Base-by-base conservation (phyloP, 2,888 invertebrate genomes). In the Amphipoea lucens region DNA sequence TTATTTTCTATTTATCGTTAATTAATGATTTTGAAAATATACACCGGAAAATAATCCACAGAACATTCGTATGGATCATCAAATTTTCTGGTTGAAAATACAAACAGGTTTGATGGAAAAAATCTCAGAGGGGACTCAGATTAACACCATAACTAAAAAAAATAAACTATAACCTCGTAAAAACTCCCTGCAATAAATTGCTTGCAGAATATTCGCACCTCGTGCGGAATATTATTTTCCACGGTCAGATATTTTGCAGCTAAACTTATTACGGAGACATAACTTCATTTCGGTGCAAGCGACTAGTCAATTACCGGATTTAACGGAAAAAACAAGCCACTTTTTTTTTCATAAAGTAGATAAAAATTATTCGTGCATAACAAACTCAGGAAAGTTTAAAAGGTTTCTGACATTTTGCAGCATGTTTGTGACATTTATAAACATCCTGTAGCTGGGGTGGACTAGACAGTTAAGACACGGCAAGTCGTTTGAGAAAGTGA, bases 251-350 rank as follows among this genome's bases (percentile, higher is more conserved):
- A 76, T 80, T 85, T 85, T 78, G 20, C 74, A 62, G 74, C 12
- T 81, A 86, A 86, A 79, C 60, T 74, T 73, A 76, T 86, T 77
- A 85, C 76, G 4, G 42, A 17, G 66, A 57, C 45, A 57, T 85
- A 87, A 88, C 68, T 67, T 78, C 62, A 71, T 86, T 87, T 60
- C 65, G 14, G 57, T 77, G 81, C 82, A 78, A 74, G 71, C 65
- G 48, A 60, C 87, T 63, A 68, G 29, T 69, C 71, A 78, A 67
- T 80, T 70, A 74, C 67, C 17, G 29, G 63, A 67, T 65, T 83
- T 66, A 60, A 36, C 11, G 42, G 51, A 42, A 82, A 75, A 80
- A 54, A 76, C n/a, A 36, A 42, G 20, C 48, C 29, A 12, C 63
- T 63, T 76, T 76, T 73, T 76, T 73, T 76, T 74, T 62, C 65